These are phyloP conservation scores for Drosophila koepferae DNA, from an alignment of 2,888 invertebrate genomes.

Conservation along the genomic window DNA sequence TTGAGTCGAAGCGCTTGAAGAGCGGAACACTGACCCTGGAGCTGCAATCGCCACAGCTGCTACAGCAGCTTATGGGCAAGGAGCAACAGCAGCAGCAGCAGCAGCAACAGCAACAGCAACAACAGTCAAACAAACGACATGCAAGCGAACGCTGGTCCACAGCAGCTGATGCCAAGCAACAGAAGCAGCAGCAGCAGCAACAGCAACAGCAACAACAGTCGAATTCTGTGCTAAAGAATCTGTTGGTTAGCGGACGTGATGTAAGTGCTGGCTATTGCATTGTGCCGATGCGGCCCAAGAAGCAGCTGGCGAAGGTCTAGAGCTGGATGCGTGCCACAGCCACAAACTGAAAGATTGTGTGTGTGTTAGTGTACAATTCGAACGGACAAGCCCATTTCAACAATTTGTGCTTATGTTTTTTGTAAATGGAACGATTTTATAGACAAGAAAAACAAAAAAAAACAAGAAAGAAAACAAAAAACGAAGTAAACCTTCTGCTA, in stretches of 20 bases:
- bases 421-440: conserved; percentile 86
- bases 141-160: conserved; percentile 57
- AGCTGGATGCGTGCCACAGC: conserved; percentile 26
- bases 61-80: conserved; percentile 88
- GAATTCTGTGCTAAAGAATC: conserved; percentile 93
- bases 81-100: conserved; percentile 86
- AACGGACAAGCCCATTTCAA: conserved; percentile 71
- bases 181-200: conserved; percentile 72
- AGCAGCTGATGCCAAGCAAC: conserved; percentile 77
- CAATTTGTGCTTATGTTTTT: conserved; percentile 76
- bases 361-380: conserved; percentile 25
- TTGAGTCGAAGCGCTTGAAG: conserved; percentile 83
- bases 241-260: conserved; percentile 97
- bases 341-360: conserved; percentile 22
- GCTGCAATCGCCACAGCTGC: conserved; percentile 85
- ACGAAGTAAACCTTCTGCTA: conserved; percentile 1
- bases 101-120: conserved; percentile 64
- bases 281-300: conserved; percentile 88
- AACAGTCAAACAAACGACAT: conserved; percentile 84
- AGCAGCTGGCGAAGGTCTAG: conserved; percentile 85
- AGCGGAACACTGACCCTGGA: conserved; percentile 73
- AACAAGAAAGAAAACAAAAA: conserved; percentile 8
- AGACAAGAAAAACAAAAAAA: conserved; percentile 29
- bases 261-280: conserved; percentile 96
- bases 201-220: conserved; percentile 83